Conservation (phyloP, 2,888 invertebrate genomes). For the Orchesellides sinensis region DNA sequence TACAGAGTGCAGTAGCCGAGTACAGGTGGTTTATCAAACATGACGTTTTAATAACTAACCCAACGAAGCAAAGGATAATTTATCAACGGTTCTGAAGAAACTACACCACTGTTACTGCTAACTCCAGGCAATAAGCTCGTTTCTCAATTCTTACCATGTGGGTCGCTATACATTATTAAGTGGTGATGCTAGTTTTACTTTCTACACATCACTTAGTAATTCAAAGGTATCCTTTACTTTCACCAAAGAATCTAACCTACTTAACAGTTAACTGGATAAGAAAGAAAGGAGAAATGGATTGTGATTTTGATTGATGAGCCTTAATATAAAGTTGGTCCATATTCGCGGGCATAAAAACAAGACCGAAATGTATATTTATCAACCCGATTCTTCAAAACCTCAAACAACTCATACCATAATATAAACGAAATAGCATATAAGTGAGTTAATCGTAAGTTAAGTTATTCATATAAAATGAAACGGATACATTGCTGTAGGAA, state of each 20-base stretch:
- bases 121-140: no score
- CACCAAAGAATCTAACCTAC: constrained; percentile 39
- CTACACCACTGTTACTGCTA: neutral
- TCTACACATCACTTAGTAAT: neutral
- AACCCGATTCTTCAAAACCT: constrained; percentile 24
- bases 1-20: no score
- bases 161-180: no score
- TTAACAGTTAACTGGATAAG: constrained; percentile 47
- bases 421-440: no score
- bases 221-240: constrained; percentile 45
- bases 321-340: constrained; percentile 72
- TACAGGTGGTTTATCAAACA: constrained; percentile 42
- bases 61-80: constrained; percentile 41
- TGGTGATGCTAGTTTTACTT: no score
- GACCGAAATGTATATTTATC: constrained; percentile 49
- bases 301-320: constrained; percentile 74
- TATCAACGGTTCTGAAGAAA: constrained; percentile 34
- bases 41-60: constrained; percentile 53
- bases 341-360: constrained; percentile 58
- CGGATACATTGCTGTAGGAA: no score
- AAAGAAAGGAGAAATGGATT: constrained; percentile 68
- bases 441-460: no score
- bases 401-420: constrained; percentile 18
- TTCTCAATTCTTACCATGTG: no score
- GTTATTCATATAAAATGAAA: no score